Conservation (phyloP, 2,797 vertebrate genomes). For the Psittacula echo region DNA sequence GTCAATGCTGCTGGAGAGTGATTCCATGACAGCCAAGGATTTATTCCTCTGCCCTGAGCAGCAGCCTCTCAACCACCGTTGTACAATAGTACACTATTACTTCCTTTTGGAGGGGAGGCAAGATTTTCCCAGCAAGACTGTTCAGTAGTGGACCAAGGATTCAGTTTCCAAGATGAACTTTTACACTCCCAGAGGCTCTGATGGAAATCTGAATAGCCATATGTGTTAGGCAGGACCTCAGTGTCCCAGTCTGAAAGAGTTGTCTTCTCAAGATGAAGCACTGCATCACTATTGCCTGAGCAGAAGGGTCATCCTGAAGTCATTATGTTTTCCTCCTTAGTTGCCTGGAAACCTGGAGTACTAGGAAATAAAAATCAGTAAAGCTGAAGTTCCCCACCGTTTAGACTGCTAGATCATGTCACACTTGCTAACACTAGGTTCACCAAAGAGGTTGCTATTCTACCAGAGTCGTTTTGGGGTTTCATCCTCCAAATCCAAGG, state of each 20-base stretch:
- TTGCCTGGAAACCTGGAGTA: background rate
- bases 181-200: background rate
- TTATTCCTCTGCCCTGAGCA: background rate
- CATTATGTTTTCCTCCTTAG: background rate
- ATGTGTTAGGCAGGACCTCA: background rate
- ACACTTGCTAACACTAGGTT: background rate
- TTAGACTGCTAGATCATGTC: background rate
- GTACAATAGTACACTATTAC: background rate
- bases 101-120: background rate
- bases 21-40: background rate
- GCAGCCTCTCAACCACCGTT: background rate
- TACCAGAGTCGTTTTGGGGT: background rate
- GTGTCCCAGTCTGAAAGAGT: background rate
- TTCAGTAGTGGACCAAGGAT: background rate
- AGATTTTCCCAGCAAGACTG: background rate
- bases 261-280: background rate
- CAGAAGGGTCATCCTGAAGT: background rate
- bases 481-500: background rate
- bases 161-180: background rate
- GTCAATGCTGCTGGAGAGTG: background rate
- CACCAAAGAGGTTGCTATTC: background rate
- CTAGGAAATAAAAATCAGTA: background rate
- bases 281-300: background rate
- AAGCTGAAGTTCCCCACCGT: background rate
- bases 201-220: background rate